phyloP scores from a whole-genome alignment of 2,113 vertebrate species.

The Pterocles orientalis region DNA sequence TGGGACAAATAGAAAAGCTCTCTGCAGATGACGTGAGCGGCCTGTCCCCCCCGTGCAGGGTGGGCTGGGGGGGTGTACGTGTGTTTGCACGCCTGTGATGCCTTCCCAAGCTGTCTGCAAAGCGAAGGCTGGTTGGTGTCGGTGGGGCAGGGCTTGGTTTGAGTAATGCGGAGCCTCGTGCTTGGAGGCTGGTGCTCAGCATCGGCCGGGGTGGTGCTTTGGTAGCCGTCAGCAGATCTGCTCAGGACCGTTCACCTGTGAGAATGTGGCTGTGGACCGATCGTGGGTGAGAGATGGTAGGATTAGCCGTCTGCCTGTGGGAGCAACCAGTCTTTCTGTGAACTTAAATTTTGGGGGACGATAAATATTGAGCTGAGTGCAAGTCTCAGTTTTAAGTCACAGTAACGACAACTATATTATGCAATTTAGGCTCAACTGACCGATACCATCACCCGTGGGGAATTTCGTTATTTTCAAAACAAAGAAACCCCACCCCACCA shows the following conservation, averaged over 20 bases:
- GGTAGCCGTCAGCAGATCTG: background rate
- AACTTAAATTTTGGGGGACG: background rate
- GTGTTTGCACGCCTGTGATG: background rate
- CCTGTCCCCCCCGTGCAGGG: background rate
- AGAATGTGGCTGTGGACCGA: background rate
- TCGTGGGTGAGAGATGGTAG: background rate
- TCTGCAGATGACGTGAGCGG: background rate
- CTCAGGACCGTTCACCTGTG: background rate
- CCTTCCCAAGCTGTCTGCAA: background rate
- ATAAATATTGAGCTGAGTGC: background rate
- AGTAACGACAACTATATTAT: background rate
- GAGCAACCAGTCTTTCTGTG: background rate
- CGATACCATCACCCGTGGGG: background rate
- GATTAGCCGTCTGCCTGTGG: background rate
- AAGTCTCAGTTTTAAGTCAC: background rate
- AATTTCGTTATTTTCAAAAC: background rate
- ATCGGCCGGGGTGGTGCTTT: background rate
- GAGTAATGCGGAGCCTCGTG: background rate
- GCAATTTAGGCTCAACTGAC: background rate
- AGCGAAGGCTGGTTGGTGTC: background rate
- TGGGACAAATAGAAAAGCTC: conserved; percentile 27
- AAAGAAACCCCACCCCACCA: background rate
- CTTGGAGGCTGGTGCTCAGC: background rate
- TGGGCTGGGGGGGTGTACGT: background rate
- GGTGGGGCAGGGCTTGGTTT: background rate